A percentile compares a stretch with the other conserved stretches of the same genome.
Evolutionary conservation across 2,888 invertebrate species (phyloP).

Genomic region (Nomada ruficornis): DNA sequence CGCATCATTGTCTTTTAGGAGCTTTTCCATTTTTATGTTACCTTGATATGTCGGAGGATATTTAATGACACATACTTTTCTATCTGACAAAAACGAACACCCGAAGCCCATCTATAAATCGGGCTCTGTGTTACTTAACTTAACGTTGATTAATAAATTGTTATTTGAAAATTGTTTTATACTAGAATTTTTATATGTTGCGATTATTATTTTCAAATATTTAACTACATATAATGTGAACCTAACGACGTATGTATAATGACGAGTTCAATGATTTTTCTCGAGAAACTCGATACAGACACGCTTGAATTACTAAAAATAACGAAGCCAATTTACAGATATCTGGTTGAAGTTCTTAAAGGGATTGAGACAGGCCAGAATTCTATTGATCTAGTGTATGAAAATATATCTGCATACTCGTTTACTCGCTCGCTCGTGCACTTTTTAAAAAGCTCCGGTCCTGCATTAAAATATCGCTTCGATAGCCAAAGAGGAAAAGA

Average conservation of each 20-base stretch:
- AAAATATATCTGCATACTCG: constrained; percentile 16
- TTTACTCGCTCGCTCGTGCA: constrained; percentile 2
- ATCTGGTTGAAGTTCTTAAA: constrained; percentile 10
- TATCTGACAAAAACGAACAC: too few relatives aligned
- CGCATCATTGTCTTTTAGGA: constrained; percentile 45
- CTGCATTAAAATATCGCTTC: constrained; percentile 10
- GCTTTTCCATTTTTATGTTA: constrained; percentile 6
- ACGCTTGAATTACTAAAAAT: constrained; percentile 71
- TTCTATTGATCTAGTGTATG: constrained; percentile 48
- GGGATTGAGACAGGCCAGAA: constrained; percentile 20
- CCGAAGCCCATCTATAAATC: too few relatives aligned
- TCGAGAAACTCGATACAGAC: constrained; percentile 26
- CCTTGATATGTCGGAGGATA: background rate
- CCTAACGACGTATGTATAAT: background rate
- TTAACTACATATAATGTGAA: background rate
- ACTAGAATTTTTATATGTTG: too few relatives aligned
- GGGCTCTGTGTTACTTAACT: too few relatives aligned
- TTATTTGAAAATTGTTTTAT: too few relatives aligned
- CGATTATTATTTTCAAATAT: too few relatives aligned
- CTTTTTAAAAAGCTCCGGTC: constrained; percentile 21
- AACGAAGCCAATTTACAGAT: constrained; percentile 61
- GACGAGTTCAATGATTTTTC: constrained; percentile 51
- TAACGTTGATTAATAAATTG: too few relatives aligned
- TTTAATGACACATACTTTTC: background rate
- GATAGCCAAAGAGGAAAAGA: background rate